These are phyloP conservation scores for Caenorhabditis uteleia DNA, from an alignment of 2,888 invertebrate species.

Conservation along the genomic window DNA sequence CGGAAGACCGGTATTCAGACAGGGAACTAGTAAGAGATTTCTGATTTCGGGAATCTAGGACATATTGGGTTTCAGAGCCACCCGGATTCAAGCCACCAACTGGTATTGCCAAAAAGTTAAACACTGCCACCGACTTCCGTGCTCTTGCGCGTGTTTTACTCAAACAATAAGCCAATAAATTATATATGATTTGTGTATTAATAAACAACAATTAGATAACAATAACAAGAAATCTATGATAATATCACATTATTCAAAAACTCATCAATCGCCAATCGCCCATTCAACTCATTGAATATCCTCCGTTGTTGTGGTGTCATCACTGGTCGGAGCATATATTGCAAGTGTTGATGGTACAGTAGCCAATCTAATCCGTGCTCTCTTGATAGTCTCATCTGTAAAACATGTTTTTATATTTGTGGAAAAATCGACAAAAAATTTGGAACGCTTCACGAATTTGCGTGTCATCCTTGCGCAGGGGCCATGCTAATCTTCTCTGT, in stretches of 20 bases:
- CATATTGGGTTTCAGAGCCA: conserved; percentile 24
- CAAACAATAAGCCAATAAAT: conserved; percentile 11
- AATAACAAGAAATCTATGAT: neutral
- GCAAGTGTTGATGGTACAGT: conserved; percentile 92
- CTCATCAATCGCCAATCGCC: conserved; percentile 37
- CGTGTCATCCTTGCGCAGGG: conserved; percentile 91
- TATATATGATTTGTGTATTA: too few relatives aligned
- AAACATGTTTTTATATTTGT: neutral
- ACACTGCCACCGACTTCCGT: conserved; percentile 29
- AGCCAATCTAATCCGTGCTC: conserved; percentile 80
- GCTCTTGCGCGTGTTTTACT: conserved; percentile 33
- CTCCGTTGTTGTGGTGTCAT: conserved; percentile 79
- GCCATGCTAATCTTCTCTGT: conserved; percentile 86
- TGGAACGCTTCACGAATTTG: conserved; percentile 89
- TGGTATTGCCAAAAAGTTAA: conserved; percentile 39
- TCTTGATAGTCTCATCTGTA: conserved; percentile 66
- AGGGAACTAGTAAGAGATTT: too few relatives aligned
- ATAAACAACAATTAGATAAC: too few relatives aligned
- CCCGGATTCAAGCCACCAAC: conserved; percentile 34
- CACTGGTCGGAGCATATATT: conserved; percentile 89
- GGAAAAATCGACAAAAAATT: too few relatives aligned
- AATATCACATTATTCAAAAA: conserved; percentile 17
- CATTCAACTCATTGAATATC: conserved; percentile 52
- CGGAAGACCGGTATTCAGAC: too few relatives aligned
- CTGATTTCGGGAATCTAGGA: too few relatives aligned